Conservation (phyloP, 2,113 vertebrate genomes). For the Cryptomyrus ogoouensis region DNA sequence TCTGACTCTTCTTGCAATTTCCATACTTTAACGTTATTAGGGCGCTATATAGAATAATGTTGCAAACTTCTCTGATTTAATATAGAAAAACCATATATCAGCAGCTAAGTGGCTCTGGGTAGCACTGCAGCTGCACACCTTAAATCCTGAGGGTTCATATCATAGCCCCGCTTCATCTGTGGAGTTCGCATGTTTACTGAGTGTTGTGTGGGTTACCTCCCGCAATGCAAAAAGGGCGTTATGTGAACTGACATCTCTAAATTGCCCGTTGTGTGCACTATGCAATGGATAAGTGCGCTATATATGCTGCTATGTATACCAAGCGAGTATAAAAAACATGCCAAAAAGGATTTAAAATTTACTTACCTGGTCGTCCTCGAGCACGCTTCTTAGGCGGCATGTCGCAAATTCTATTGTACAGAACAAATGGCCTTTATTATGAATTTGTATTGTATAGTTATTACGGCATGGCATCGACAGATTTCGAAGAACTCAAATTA, state of each 20-base stretch:
- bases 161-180: not conserved
- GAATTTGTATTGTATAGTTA: not conserved
- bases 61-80: not conserved
- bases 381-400: constrained; percentile 60
- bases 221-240: not conserved
- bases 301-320: not conserved
- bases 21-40: not conserved
- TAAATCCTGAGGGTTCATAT: not conserved
- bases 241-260: not conserved
- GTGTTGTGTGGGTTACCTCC: not conserved
- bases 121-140: not conserved
- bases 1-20: not conserved
- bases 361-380: constrained; percentile 55
- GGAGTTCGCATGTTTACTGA: not conserved
- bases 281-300: not conserved
- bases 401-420: constrained; percentile 28
- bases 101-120: not conserved
- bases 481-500: not conserved
- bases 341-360: not conserved
- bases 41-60: not conserved
- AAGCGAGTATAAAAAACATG: not conserved
- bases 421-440: not conserved
- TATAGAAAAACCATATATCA: not conserved
- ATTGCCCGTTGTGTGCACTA: not conserved
- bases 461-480: not conserved